These are phyloP conservation scores for Drosophila siamana DNA, from an alignment of 2,888 invertebrate species.

Conservation along the genomic window DNA sequence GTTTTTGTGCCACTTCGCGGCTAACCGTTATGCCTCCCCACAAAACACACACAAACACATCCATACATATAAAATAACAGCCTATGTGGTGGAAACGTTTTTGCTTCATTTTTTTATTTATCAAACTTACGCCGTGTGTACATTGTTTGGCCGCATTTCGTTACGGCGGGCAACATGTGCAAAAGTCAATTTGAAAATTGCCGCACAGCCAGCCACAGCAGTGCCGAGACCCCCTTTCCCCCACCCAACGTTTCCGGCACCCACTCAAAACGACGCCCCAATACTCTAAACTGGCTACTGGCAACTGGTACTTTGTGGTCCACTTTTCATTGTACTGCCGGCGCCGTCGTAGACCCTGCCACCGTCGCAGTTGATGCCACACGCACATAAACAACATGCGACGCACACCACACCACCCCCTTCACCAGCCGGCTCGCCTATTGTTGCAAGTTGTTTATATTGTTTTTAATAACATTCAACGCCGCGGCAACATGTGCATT, in stretches of 20 bases:
- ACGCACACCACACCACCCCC: conserved; percentile 10
- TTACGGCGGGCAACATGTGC: conserved; percentile 76
- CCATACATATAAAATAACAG: conserved; percentile 28
- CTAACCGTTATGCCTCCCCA: conserved; percentile 31
- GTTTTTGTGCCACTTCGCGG: conserved; percentile 54
- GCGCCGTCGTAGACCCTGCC: conserved; percentile 28
- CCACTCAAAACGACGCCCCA: conserved; percentile 4
- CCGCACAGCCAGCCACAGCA: conserved; percentile 51
- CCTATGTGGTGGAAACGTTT: conserved; percentile 26
- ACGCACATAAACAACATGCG: conserved; percentile 62
- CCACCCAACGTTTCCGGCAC: conserved; percentile 13
- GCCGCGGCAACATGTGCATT: conserved; percentile 66
- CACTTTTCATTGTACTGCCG: conserved; percentile 53
- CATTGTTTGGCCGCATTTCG: conserved; percentile 72
- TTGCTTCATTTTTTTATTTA: conserved; percentile 25
- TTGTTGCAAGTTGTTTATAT: conserved; percentile 74
- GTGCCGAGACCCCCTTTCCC: conserved; percentile 31
- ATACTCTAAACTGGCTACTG: conserved; percentile 40
- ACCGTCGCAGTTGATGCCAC: conserved; percentile 28
- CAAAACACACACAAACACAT: conserved; percentile 20
- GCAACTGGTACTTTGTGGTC: conserved; percentile 74
- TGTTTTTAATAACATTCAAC: conserved; percentile 77
- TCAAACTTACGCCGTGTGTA: conserved; percentile 30
- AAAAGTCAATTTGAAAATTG: conserved; percentile 82
- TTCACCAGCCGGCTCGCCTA: neutral